phyloP scores from a whole-genome alignment of 2,113 vertebrate genomes.

The Campylomormyrus tamandua region DNA sequence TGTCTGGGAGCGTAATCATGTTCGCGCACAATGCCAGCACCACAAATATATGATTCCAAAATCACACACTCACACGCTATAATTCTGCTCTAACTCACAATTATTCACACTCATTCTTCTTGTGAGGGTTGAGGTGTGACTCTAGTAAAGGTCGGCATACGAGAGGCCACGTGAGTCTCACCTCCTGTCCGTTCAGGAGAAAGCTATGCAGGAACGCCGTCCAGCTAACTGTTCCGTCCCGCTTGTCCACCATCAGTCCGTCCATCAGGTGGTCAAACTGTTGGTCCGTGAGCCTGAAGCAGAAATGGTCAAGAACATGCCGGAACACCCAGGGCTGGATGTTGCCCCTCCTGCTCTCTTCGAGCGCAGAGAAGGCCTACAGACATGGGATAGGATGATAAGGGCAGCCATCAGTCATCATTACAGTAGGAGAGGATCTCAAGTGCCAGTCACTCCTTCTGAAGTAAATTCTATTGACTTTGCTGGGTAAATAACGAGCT shows the following conservation, averaged over 20 bases:
- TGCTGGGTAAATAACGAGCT: not conserved
- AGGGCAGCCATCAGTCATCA: not conserved
- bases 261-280: constrained; percentile 58
- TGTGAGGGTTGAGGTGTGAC: not conserved
- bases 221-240: constrained; percentile 49
- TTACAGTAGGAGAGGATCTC: not conserved
- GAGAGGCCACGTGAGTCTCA: constrained; percentile 25
- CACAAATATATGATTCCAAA: not conserved
- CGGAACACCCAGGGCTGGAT: constrained; percentile 53
- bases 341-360: constrained; percentile 46
- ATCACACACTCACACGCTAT: not conserved
- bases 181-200: constrained; percentile 41
- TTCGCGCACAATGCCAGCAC: not conserved
- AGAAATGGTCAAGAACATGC: constrained; percentile 58
- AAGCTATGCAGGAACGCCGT: constrained; percentile 56
- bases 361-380: constrained; percentile 57
- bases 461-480: not conserved
- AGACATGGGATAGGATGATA: not conserved
- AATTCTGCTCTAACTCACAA: not conserved
- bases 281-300: constrained; percentile 48
- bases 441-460: not conserved
- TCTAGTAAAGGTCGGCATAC: not conserved
- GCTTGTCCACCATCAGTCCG: constrained; percentile 46
- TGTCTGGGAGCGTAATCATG: not conserved
- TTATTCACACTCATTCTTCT: not conserved